Evolutionary conservation across 2,113 vertebrate genomes (phyloP).

Genomic region (Micromys minutus): DNA sequence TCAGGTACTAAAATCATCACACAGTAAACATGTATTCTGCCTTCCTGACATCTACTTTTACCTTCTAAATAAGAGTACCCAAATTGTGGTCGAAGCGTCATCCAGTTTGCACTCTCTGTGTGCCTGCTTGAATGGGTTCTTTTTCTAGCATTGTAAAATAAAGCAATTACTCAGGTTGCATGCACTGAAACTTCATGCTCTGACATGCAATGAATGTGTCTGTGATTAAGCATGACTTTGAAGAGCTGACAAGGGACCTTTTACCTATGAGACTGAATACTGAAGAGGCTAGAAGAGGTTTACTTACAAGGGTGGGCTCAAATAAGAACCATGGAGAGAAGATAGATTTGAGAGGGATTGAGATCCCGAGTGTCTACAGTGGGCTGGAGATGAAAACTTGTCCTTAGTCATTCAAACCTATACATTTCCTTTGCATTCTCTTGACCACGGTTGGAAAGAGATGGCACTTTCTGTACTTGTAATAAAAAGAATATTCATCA

Average conservation of each 20-base stretch:
- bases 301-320: background rate
- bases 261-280: background rate
- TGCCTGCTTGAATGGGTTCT: background rate
- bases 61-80: background rate
- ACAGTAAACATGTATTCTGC: background rate
- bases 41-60: background rate
- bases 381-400: background rate
- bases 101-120: background rate
- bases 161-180: background rate
- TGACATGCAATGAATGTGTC: background rate
- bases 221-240: background rate
- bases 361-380: background rate
- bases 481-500: background rate
- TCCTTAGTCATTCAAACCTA: background rate
- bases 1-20: background rate
- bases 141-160: background rate
- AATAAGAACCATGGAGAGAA: background rate
- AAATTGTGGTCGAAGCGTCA: background rate
- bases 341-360: background rate
- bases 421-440: background rate
- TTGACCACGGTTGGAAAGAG: background rate
- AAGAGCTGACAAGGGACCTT: background rate
- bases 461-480: background rate
- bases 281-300: background rate
- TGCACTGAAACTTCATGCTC: background rate